Base-by-base conservation (phyloP, 2,113 vertebrate species). In the Sebastes fasciatus region DNA sequence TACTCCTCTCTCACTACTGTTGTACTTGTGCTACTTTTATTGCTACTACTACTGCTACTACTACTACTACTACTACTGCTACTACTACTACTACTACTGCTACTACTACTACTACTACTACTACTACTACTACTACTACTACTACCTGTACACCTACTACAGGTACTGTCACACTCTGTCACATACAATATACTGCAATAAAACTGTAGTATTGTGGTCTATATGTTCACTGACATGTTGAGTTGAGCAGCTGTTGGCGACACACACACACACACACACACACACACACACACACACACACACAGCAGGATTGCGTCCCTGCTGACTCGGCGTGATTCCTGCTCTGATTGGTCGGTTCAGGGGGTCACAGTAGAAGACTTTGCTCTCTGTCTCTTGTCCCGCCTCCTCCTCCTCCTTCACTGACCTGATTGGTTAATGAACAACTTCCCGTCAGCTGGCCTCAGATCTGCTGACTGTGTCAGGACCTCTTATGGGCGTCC, bases 401-500 rank as follows among this genome's bases (percentile, higher is more conserved):
- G 19, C 57, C 68, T 55, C 55, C 79, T 65, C 61, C 42, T 63
- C 66, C 66, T 66, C 57, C 17, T 82, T 6, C 55, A 0, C 40
- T 58, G 16, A n/a, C 40, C 58, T 84, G 81, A 90, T 91, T 89
- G 89, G 89, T 70, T 76, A 7, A 77, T 77, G 40, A 72, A 17
- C 68, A 46, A 34, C 79, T 87, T 90, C 84, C 78, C 74, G 89
- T 93, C 90, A 89, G 90, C 79, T 86, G 90, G 80, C 79, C 72
- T 51, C 51, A 73, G 86, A 77, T 77, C 80, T 92, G 86, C 82
- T 89, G 89, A 89, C 80, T 58, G 8, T 79, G 68, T 84, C 80
- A 88, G 89, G 88, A 88, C 89, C 83, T 77, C 71, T 92, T 93
- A 84, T 87, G 90, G 92, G 64, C 77, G 89, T 91, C 89, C 80